Percentiles rank a stretch among this genome's conserved stretches.
These are phyloP conservation scores for Manis javanica DNA, from an alignment of 2,797 vertebrate species.

Conservation along the genomic window DNA sequence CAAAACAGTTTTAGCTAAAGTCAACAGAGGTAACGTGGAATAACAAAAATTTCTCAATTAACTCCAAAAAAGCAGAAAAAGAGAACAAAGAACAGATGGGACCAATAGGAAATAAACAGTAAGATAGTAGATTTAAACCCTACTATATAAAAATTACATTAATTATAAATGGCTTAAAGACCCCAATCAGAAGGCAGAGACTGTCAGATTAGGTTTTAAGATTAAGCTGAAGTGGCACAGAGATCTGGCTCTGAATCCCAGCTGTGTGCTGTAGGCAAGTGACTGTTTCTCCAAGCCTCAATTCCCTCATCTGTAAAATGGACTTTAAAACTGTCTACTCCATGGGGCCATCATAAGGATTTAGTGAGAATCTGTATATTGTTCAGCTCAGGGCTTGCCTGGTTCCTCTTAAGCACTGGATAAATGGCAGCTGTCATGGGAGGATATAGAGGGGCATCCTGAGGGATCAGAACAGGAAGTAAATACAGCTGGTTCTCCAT, in stretches of 20 bases:
- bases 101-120: not conserved
- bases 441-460: not conserved
- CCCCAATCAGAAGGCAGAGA: not conserved
- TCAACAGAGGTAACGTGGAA: not conserved
- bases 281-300: not conserved
- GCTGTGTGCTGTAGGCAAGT: not conserved
- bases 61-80: not conserved
- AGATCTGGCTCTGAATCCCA: not conserved
- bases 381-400: not conserved
- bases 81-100: not conserved
- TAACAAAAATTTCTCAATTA: not conserved
- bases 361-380: not conserved
- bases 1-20: not conserved
- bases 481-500: not conserved
- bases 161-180: not conserved
- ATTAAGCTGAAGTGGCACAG: not conserved
- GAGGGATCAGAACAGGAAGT: not conserved
- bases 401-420: not conserved
- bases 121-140: not conserved
- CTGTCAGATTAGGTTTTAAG: not conserved
- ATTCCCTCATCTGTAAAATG: not conserved
- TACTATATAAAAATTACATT: not conserved
- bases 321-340: not conserved
- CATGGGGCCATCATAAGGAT: not conserved
- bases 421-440: not conserved